Evolutionary conservation across 2,113 vertebrate species (phyloP).

Genomic region (Campylomormyrus numenius): DNA sequence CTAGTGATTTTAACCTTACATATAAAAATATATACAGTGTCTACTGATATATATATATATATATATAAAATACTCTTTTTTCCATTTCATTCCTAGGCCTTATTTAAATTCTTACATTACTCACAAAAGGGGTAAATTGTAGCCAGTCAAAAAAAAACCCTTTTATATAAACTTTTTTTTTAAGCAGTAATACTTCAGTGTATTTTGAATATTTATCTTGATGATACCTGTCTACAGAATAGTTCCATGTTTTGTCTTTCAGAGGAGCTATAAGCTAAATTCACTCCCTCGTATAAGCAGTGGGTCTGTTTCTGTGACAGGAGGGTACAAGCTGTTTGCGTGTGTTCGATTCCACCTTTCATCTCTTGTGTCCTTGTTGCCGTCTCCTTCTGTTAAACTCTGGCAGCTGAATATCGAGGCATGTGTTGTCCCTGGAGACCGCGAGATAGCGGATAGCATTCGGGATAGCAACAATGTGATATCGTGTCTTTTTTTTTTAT

Average conservation of each 20-base stretch:
- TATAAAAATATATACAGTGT: slow-evolving; percentile 37
- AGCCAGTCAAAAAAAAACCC: slow-evolving; percentile 38
- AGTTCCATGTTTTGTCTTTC: slow-evolving; percentile 49
- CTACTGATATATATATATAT: slow-evolving; percentile 33
- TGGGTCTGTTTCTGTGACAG: slow-evolving; percentile 46
- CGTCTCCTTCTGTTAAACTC: slow-evolving; percentile 32
- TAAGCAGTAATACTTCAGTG: slow-evolving; percentile 42
- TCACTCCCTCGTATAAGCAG: slow-evolving; percentile 58
- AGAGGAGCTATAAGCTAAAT: slow-evolving; percentile 40
- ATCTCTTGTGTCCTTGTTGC: slow-evolving; percentile 37
- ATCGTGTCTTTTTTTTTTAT: slow-evolving; percentile 33
- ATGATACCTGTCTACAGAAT: slow-evolving; percentile 29
- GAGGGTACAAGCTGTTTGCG: slow-evolving; percentile 32
- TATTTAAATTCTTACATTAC: slow-evolving; percentile 45
- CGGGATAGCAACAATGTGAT: slow-evolving; percentile 52
- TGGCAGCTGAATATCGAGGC: slow-evolving; percentile 27
- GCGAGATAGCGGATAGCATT: slow-evolving; percentile 21
- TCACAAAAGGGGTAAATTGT: slow-evolving; percentile 42
- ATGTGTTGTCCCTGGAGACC: slow-evolving; percentile 6
- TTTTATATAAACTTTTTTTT: slow-evolving; percentile 41
- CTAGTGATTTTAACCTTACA: slow-evolving; percentile 39
- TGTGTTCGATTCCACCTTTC: slow-evolving; percentile 24
- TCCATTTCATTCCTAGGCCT: slow-evolving; percentile 54
- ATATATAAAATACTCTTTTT: slow-evolving; percentile 33
- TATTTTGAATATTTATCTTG: slow-evolving; percentile 36